Percentiles rank a stretch among this genome's conserved stretches.
phyloP scores from a whole-genome alignment of 2,113 vertebrate genomes.

The Chloroceryle aenea region DNA sequence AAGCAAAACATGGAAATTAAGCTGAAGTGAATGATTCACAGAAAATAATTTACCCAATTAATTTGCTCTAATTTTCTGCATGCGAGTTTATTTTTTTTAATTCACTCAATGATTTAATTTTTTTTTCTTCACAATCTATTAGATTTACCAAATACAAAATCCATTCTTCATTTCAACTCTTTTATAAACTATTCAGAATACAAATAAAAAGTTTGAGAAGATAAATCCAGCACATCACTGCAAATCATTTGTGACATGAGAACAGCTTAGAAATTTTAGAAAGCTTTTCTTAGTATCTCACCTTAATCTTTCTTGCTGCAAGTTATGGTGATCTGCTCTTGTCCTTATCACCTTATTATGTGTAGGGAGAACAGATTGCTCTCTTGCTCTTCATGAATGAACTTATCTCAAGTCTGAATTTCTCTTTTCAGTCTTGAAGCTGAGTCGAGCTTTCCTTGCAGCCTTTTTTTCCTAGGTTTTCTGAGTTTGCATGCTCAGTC shows the following conservation, averaged over 20 bases:
- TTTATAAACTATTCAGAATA: neutral
- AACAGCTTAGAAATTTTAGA: neutral
- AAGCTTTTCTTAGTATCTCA: neutral
- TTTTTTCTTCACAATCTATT: neutral
- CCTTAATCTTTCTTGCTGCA: neutral
- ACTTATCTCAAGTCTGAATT: neutral
- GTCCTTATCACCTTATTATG: neutral
- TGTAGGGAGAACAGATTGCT: neutral
- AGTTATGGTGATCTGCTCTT: neutral
- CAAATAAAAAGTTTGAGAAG: neutral
- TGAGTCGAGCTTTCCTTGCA: neutral
- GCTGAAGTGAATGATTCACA: neutral
- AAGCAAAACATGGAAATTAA: neutral
- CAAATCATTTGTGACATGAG: neutral
- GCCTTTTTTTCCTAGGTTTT: neutral
- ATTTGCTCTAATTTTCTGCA: neutral
- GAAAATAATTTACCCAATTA: neutral
- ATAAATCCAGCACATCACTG: neutral
- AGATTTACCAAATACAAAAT: neutral
- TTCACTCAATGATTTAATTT: neutral
- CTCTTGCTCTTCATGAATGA: neutral
- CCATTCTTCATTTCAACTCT: neutral
- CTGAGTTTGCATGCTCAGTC: neutral
- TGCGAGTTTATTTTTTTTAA: neutral
- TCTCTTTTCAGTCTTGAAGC: neutral